These are phyloP conservation scores for Pseudolaguvia tuberculata DNA, from an alignment of 2,113 vertebrate genomes.

Conservation along the genomic window DNA sequence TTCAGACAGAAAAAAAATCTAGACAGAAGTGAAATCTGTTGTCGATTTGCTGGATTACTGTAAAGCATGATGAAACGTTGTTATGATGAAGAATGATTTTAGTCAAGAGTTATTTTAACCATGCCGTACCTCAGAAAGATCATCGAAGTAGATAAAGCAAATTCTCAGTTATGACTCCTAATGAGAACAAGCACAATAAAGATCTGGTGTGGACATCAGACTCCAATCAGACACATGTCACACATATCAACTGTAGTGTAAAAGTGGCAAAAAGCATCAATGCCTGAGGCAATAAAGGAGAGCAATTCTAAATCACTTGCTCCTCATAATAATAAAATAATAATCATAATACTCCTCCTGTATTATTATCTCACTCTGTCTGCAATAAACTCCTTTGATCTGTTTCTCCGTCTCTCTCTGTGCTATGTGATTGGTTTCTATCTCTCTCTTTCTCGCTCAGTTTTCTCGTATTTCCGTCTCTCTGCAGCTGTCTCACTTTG, in stretches of 20 bases:
- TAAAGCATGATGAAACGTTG: neutral
- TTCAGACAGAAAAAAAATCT: neutral
- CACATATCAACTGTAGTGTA: neutral
- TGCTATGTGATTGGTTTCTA: too few relatives aligned
- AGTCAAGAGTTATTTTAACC: too few relatives aligned
- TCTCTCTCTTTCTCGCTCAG: too few relatives aligned
- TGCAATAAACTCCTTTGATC: too few relatives aligned
- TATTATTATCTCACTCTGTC: too few relatives aligned
- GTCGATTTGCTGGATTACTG: neutral
- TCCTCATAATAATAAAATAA: too few relatives aligned
- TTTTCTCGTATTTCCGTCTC: too few relatives aligned
- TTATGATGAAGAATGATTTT: neutral
- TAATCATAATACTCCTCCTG: too few relatives aligned
- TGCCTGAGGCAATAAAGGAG: neutral
- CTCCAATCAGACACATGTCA: slow-evolving; percentile 13
- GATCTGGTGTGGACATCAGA: neutral
- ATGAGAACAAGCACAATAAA: neutral
- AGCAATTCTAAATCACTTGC: neutral
- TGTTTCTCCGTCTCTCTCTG: too few relatives aligned
- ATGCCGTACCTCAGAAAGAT: neutral
- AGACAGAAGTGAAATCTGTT: neutral
- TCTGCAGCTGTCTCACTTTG: too few relatives aligned
- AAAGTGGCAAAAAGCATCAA: neutral
- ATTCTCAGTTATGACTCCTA: neutral
- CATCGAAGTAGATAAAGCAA: neutral